Percentiles rank a stretch among this genome's conserved stretches.
These are phyloP conservation scores for Drosophila flavopinicola DNA, from an alignment of 2,888 invertebrate genomes.

Conservation along the genomic window DNA sequence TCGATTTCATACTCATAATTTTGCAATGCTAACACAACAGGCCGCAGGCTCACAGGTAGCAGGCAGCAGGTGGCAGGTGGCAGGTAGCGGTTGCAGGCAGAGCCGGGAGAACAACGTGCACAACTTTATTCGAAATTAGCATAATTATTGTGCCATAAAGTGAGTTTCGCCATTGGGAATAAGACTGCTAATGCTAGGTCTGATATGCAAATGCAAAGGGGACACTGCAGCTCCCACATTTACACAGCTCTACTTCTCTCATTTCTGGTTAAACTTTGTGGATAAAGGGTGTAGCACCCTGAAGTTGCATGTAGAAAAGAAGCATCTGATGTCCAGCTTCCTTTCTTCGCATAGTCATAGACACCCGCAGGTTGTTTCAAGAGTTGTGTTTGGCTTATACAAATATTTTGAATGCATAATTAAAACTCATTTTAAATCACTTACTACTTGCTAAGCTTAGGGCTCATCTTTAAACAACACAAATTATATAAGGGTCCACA, in stretches of 20 bases:
- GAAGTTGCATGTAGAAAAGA: background rate
- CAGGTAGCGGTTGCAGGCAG: background rate
- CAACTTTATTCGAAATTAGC: slow-evolving; percentile 71
- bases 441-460: background rate
- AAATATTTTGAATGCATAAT: background rate
- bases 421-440: background rate
- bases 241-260: background rate
- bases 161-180: slow-evolving; percentile 59
- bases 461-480: too few relatives aligned
- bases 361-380: background rate
- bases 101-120: slow-evolving; percentile 15
- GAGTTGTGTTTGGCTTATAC: background rate
- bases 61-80: background rate
- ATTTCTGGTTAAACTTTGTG: background rate
- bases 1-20: slow-evolving; percentile 77
- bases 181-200: slow-evolving; percentile 50
- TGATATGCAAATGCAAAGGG: slow-evolving; percentile 44
- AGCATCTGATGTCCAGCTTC: background rate
- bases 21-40: slow-evolving; percentile 63
- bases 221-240: slow-evolving; percentile 6
- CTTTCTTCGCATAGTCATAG: too few relatives aligned
- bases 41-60: slow-evolving; percentile 28
- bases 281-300: background rate
- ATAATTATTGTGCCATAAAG: slow-evolving; percentile 76
- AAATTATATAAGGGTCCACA: too few relatives aligned